A percentile compares a stretch with the other conserved stretches of the same genome.
phyloP scores from a whole-genome alignment of 2,888 invertebrate genomes.

The Idaea dimidiata region DNA sequence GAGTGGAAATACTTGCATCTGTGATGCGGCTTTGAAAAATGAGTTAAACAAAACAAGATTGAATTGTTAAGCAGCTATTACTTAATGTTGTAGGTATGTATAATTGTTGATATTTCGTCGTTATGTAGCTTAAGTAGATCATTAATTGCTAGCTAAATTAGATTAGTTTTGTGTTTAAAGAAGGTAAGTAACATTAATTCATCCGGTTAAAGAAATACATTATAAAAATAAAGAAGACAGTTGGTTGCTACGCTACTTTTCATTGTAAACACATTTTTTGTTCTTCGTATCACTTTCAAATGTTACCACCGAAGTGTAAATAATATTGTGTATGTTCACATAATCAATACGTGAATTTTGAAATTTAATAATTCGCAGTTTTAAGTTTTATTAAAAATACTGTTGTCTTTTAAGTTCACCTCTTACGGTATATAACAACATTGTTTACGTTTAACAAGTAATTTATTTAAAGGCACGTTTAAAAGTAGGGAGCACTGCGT shows the following conservation, averaged over 20 bases:
- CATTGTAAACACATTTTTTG: conserved; percentile 68
- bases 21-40: too few species aligned
- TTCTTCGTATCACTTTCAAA: conserved; percentile 43
- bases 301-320: conserved; percentile 24
- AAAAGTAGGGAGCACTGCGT: conserved; percentile 25
- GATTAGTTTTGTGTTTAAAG: background rate
- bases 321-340: conserved; percentile 17
- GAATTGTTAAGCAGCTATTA: too few species aligned
- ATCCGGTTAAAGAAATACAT: background rate
- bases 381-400: conserved; percentile 9
- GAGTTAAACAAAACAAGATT: too few species aligned
- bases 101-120: too few species aligned
- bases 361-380: conserved; percentile 14
- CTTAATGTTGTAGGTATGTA: too few species aligned
- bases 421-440: background rate
- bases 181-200: background rate
- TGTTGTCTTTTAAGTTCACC: background rate
- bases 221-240: conserved; percentile 35
- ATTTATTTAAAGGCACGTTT: conserved; percentile 57
- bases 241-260: conserved; percentile 71
- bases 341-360: conserved; percentile 16
- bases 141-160: background rate
- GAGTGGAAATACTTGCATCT: too few species aligned
- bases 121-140: background rate
- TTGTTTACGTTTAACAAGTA: conserved; percentile 17